Base-by-base conservation (phyloP, 2,888 invertebrate species). In the Agonum fuliginosum region DNA sequence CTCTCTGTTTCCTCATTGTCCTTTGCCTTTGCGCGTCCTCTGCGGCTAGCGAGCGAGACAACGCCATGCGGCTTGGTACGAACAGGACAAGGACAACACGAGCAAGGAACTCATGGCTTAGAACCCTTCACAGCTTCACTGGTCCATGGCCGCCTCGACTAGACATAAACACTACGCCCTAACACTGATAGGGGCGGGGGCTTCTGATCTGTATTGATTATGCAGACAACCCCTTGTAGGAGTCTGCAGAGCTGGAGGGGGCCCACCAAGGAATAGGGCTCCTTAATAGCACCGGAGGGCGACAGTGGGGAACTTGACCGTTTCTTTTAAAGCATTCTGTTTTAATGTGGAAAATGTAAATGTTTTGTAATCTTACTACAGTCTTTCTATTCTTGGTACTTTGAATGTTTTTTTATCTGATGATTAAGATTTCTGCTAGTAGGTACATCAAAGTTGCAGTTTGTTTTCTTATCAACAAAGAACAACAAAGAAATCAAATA, bases 151-250 rank as follows among this genome's bases (percentile, higher is more conserved):
- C 43, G 77, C 77, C 77, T 72, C 54, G 51, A 51, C 54, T 77
- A 77, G 77, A 77, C 77, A 77, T 77, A 77, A 77, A 77, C 77
- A 77, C 69, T 70, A 77, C 77, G 77, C 86, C 85, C 87, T 87
- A 86, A 86, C 86, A 86, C 84, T 86, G 85, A 85, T 86, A 85
- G 86, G 86, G 86, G 86, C 86, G 86, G 69, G 70, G 27, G 86
- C 86, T 86, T 86, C 87, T 87, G 86, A 86, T 87, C 86, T 86
- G 86, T 87, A 87, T 87, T 86, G 87, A 87, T 87, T 70, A 77
- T 70, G 77, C 75, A 75, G 67, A 48, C 75, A 67, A 34, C 75
- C 67, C 75, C 67, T 67, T 62, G 46, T 14, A 46, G 46, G 37
- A 46, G n/a, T 8, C n/a, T n/a, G 24, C 48, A 43, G 43, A 20